phyloP scores from a whole-genome alignment of 2,797 vertebrate species.

The Prionace glauca region DNA sequence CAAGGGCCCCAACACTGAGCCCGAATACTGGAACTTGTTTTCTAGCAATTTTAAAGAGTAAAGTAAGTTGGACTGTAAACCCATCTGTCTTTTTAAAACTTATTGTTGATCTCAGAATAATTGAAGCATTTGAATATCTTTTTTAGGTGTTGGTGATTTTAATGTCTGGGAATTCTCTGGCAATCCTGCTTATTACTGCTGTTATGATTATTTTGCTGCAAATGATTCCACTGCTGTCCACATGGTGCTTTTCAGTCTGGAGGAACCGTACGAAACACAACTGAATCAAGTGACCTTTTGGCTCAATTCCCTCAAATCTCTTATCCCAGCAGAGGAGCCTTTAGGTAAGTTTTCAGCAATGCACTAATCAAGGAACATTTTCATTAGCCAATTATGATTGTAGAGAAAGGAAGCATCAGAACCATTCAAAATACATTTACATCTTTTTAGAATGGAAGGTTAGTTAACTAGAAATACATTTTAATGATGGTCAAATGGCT shows the following conservation, averaged over 20 bases:
- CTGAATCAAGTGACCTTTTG: slow-evolving; percentile 92
- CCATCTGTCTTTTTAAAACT: not conserved
- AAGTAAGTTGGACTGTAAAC: not conserved
- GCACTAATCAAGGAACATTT: not conserved
- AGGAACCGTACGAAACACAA: slow-evolving; percentile 93
- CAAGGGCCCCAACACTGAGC: no score
- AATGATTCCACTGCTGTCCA: slow-evolving; percentile 85
- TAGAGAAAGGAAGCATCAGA: not conserved
- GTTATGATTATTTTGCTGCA: slow-evolving; percentile 90
- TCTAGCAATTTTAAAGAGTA: not conserved
- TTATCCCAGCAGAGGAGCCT: slow-evolving; percentile 76
- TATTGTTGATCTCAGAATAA: not conserved
- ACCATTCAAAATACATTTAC: not conserved
- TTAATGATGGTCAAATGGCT: not conserved
- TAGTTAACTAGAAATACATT: not conserved
- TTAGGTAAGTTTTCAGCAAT: slow-evolving; percentile 63
- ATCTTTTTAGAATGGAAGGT: not conserved
- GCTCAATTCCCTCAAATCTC: slow-evolving; percentile 87
- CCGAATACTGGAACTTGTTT: no score
- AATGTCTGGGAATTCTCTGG: slow-evolving; percentile 96
- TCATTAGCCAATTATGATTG: not conserved
- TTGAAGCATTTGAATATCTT: slow-evolving; percentile 1
- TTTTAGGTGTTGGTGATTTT: slow-evolving; percentile 86
- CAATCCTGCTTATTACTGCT: slow-evolving; percentile 89
- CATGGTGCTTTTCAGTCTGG: slow-evolving; percentile 83